These are phyloP conservation scores for Drosophila nebulosa DNA, from an alignment of 1,140 invertebrate genomes.

Conservation along the genomic window DNA sequence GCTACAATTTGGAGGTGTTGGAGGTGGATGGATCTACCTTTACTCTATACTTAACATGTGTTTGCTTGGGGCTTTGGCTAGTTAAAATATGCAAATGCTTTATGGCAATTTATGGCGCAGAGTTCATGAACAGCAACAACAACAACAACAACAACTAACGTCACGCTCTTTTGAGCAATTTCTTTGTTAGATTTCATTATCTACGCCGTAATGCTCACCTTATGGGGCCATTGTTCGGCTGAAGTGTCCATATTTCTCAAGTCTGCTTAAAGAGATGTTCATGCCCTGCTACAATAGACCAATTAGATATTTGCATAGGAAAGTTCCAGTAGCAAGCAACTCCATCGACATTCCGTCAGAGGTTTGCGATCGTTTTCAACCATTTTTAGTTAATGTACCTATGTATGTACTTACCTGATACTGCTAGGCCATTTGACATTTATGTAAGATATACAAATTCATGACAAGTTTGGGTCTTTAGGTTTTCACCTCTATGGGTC, in stretches of 20 bases:
- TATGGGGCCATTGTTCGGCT: constrained; percentile 65
- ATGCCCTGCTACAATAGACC: constrained; percentile 24
- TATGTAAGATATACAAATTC: constrained; percentile 8
- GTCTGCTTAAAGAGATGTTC: constrained; percentile 24
- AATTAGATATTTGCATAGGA: constrained; percentile 3
- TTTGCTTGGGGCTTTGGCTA: not conserved
- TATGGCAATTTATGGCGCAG: constrained; percentile 71
- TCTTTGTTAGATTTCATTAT: constrained; percentile 72
- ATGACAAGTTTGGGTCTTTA: constrained; percentile 16
- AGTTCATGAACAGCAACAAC: constrained; percentile 60
- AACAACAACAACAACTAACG: constrained; percentile 12
- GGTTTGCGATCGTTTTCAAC: not conserved
- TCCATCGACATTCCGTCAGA: not conserved
- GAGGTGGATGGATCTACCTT: not conserved
- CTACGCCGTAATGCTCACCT: constrained; percentile 54
- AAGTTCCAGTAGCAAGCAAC: not conserved
- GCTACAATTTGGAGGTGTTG: constrained; percentile 4
- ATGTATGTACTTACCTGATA: too few species aligned
- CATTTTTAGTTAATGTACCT: too few species aligned
- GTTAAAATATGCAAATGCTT: constrained; percentile 35
- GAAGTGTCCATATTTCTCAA: constrained; percentile 41
- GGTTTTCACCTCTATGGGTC: constrained; percentile 29
- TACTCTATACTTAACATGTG: not conserved
- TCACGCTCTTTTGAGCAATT: constrained; percentile 75
- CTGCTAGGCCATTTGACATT: too few species aligned